Evolutionary conservation across 2,113 vertebrate genomes (phyloP), one percentile per base, ranked within the genome.

Genomic region (Eretmochelys imbricata): DNA sequence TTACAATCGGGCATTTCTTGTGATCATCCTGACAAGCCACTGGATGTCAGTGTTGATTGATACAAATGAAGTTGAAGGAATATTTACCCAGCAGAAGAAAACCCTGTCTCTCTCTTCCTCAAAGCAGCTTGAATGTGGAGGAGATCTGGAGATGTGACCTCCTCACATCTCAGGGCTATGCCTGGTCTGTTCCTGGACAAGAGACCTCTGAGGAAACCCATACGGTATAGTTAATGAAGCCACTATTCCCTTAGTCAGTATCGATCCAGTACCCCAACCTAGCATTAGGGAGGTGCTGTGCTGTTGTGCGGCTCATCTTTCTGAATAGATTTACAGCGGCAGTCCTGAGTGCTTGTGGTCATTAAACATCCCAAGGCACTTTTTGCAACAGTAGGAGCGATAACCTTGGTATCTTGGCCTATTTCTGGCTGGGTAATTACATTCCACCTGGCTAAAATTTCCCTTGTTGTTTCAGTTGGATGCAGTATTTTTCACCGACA

Each of bases 31-130:
- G 50, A 25, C 35, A 7, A 93, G 93, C 97, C 97, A 48, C 97
- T 96, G 97, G 97, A 96, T 97, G 97, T 97, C 97, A 97, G 96
- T 97, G 97, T 97, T 95, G 97, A 91, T 97, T 93, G 96, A 94
- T 59, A 27, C 92, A 91, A 86, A 79, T 27, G 93, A 24, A 90
- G 89, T 35, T 0, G 84, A 48, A 79, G 89, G 69, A 86, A 4
- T 89, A 17, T 69, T 75, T 20, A 24, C 50, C 65, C 83, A 50
- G 75, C 57, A 76, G 96, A 88, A 55, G 46, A 69, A 83, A 91
- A 54, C n/a, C n/a, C 2, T 16, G 46, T 31, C 16, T 80, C 42
- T 42, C 24, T 27, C 29, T 49, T 35, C 48, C 31, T 29, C 78
- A 80, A 14, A 50, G n/a, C 27, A 16, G 14, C 48, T 17, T 9